Base-by-base conservation (phyloP, 2,888 invertebrate species). In the Lypha dubia region DNA sequence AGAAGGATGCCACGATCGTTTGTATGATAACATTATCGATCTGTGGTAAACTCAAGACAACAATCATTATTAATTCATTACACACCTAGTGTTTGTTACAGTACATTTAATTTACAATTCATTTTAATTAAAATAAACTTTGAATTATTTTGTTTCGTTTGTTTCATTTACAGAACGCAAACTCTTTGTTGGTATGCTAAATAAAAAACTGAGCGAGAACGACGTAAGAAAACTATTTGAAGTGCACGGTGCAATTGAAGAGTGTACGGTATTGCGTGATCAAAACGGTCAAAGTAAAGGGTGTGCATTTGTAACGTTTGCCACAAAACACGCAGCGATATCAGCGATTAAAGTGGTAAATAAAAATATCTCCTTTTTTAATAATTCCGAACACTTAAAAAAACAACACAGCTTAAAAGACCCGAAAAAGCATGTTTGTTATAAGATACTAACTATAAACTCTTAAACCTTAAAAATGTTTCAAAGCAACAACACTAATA, bases 251-350 rank as follows among this genome's bases (percentile, higher is more conserved):
- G 95, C 96, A 84, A 99, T 99, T 90, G 99, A 99, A 93, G 99
- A 99, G 93, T 99, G 99, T 93, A 98, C 99, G 81, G 98, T 99
- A 88, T 94, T 99, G 87, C 94, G 99, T 87, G 99, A 99, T 93
- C 95, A 96, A 86, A 97, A 96, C 92, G 98, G 98, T 32, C 97
- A 97, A 93, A 99, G 98, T 93, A 97, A 97, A 94, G 99, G 99
- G 91, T 99, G 99, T 94, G 99, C 99, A 90, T 99, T 99, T 94
- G 98, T 99, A 90, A 99, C 99, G 89, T 99, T 97, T 94, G 96
- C 98, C 90, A 97, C 97, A 90, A 98, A 99, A 93, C 98, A 98
- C 94, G 97, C 98, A 90, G 99, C 99, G 90, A 96, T 98, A 91
- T 97, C 97, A 93, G 99, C 99, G 92, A 99, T 99, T 92, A 99